Base-by-base conservation (phyloP, 2,113 vertebrate genomes). In the Limanda limanda region DNA sequence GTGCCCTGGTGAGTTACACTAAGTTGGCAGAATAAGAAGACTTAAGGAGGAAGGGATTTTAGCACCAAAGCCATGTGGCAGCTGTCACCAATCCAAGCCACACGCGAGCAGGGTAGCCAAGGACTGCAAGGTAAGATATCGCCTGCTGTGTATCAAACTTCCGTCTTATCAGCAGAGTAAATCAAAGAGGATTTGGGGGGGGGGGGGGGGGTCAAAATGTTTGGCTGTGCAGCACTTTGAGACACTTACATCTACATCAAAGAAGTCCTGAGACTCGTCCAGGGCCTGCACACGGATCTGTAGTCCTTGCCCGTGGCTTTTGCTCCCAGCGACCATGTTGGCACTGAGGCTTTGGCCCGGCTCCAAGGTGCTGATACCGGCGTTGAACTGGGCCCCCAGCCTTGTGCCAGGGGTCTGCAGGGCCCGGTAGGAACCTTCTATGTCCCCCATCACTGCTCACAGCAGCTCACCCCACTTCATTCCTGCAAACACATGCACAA, bases 311-410 rank as follows among this genome's bases (percentile, higher is more conserved):
- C 80, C 79, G 1, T 86, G 86, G 74, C 75, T 81, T 80, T 55
- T 93, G 79, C 90, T 89, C 24, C 91, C 23, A 2, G 9, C 7
- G 1, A 73, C 75, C 84, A 92, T 78, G 25, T 89, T 93, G 27
- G 89, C 79, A 60, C 88, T 68, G 21, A 95, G 93, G 40, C 90
- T 95, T 87, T 96, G 96, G n/a, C 96, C 96, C 0, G 95, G 93
- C 86, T 99, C 98, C 78, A 99, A 78, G 0, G 97, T 98, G 71
- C 97, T 99, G 84, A 98, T 94, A 18, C 96, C 96, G 0, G 88
- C 42, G 0, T 88, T 94, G 79, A 94, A 94, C 90, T 95, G 95
- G 68, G 90, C 84, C 2, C 97, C 95, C 76, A 98, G 89, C 64
- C 97, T 96, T 20, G 95, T 94, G 37, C 95, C 98, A 0, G 97